These are phyloP conservation scores for Diplodus sargus DNA, from an alignment of 2,797 vertebrate genomes.

Conservation along the genomic window DNA sequence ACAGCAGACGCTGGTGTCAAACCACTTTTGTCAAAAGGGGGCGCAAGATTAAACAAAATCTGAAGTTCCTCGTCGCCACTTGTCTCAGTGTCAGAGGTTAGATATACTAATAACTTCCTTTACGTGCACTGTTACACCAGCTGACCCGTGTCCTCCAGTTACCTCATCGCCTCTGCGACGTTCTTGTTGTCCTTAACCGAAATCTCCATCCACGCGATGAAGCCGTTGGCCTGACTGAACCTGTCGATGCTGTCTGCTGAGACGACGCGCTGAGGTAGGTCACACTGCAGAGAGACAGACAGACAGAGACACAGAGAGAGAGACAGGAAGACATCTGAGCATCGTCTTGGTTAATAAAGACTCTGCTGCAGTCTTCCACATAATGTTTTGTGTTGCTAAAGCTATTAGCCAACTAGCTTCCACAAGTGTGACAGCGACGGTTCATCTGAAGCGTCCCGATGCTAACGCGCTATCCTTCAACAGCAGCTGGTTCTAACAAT, in stretches of 20 bases:
- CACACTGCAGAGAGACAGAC: constrained; percentile 80
- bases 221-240: constrained; percentile 90
- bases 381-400: too few relatives aligned
- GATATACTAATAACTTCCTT: too few relatives aligned
- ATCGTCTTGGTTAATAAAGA: background rate
- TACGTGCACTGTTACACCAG: background rate
- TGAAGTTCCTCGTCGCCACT: too few relatives aligned
- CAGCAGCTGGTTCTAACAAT: too few relatives aligned
- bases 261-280: constrained; percentile 86
- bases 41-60: too few relatives aligned
- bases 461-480: too few relatives aligned
- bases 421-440: too few relatives aligned
- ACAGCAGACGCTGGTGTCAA: too few relatives aligned
- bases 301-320: background rate
- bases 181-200: constrained; percentile 94
- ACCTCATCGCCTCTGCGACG: constrained; percentile 89
- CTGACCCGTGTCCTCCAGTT: background rate
- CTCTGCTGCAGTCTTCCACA: background rate
- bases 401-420: too few relatives aligned
- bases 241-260: constrained; percentile 84
- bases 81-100: too few relatives aligned
- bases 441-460: too few relatives aligned
- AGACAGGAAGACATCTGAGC: background rate
- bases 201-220: constrained; percentile 90
- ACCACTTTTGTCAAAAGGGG: too few relatives aligned